These are phyloP conservation scores for Lypha dubia DNA, from an alignment of 2,888 invertebrate genomes.

Conservation along the genomic window DNA sequence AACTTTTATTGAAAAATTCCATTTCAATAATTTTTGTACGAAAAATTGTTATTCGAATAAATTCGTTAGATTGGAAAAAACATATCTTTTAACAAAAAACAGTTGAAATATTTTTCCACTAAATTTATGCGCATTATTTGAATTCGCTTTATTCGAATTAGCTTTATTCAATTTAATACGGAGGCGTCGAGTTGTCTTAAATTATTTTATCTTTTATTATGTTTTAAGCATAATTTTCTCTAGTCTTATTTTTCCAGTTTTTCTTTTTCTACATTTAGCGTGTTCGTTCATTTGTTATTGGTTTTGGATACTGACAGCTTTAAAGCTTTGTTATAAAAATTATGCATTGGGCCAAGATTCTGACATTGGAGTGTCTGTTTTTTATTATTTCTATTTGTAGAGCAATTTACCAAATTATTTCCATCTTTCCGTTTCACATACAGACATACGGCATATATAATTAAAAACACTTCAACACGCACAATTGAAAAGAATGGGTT, in stretches of 20 bases:
- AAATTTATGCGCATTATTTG: too few relatives aligned
- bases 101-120: too few relatives aligned
- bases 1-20: too few relatives aligned
- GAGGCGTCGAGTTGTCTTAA: neutral
- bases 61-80: too few relatives aligned
- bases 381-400: conserved; percentile 8
- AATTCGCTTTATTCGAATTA: too few relatives aligned
- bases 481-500: conserved; percentile 30
- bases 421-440: neutral
- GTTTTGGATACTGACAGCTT: conserved; percentile 54
- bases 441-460: conserved; percentile 31
- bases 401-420: neutral
- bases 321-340: conserved; percentile 16
- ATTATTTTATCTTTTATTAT: neutral
- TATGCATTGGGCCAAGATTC: neutral
- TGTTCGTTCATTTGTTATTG: conserved; percentile 25
- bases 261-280: neutral
- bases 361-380: neutral
- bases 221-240: neutral
- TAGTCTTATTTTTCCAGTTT: neutral
- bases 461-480: conserved; percentile 60
- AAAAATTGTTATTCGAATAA: too few relatives aligned
- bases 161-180: neutral
- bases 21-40: too few relatives aligned
- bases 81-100: too few relatives aligned